Percentiles rank a stretch among this genome's conserved stretches.
phyloP scores from a whole-genome alignment of 2,888 invertebrate species.

The Plebejus anna region DNA sequence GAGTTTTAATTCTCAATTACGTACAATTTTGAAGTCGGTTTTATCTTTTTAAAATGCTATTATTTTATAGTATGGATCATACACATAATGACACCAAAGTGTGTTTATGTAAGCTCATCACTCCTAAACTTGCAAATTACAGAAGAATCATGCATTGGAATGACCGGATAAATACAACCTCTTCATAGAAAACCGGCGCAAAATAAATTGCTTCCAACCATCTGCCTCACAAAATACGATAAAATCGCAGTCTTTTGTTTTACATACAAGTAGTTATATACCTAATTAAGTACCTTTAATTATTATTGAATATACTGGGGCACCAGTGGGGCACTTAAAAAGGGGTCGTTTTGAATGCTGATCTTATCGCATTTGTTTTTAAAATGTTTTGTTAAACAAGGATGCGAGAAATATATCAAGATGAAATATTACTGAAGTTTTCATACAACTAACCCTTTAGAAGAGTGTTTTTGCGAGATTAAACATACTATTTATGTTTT shows the following conservation, averaged over 20 bases:
- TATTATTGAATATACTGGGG: neutral
- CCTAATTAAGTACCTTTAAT: slow-evolving; percentile 11
- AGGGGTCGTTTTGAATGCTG: slow-evolving; percentile 2
- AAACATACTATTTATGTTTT: neutral
- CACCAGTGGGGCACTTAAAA: neutral
- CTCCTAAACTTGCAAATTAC: too few relatives aligned
- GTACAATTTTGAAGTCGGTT: too few relatives aligned
- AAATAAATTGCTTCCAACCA: neutral
- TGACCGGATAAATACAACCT: too few relatives aligned
- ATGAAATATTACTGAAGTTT: neutral
- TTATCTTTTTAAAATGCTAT: too few relatives aligned
- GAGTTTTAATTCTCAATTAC: too few relatives aligned
- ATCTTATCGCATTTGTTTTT: neutral
- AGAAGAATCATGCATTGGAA: too few relatives aligned
- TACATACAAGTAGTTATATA: neutral
- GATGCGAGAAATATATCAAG: neutral
- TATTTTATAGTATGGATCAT: too few relatives aligned
- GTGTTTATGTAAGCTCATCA: too few relatives aligned
- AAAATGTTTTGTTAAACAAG: slow-evolving; percentile 4
- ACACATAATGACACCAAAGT: too few relatives aligned
- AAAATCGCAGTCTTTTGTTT: neutral
- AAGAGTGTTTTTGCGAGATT: neutral
- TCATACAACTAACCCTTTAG: neutral
- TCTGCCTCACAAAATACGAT: neutral
- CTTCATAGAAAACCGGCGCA: neutral